These are phyloP conservation scores for Drosophila melanosoma DNA, from an alignment of 2,888 invertebrate genomes.

Conservation along the genomic window DNA sequence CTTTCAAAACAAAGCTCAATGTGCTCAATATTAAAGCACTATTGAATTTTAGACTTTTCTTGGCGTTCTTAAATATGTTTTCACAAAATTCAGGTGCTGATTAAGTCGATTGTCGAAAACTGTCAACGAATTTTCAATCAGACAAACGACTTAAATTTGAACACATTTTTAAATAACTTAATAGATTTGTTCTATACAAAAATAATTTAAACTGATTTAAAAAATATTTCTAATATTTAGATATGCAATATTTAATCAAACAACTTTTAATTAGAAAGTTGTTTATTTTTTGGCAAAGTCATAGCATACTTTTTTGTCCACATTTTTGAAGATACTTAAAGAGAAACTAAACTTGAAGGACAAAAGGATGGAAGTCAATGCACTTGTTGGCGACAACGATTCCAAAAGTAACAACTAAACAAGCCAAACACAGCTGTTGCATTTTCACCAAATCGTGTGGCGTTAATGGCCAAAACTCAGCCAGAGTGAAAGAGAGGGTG, in stretches of 20 bases:
- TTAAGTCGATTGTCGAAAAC: background rate
- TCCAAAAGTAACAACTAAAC: slow-evolving; percentile 13
- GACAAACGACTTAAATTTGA: background rate
- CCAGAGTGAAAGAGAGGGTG: slow-evolving; percentile 1
- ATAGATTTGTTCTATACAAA: background rate
- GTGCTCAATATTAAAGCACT: background rate
- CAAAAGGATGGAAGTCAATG: slow-evolving; percentile 39
- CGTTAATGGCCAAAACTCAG: slow-evolving; percentile 59
- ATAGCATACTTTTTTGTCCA: slow-evolving; percentile 55
- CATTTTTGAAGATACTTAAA: background rate
- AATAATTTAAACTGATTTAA: background rate
- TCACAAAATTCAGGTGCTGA: background rate
- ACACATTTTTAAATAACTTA: background rate
- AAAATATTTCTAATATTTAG: background rate
- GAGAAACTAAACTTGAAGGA: slow-evolving; percentile 24
- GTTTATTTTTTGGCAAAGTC: slow-evolving; percentile 6
- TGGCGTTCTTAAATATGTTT: background rate
- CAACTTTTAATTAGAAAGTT: slow-evolving; percentile 4
- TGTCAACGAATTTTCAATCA: background rate
- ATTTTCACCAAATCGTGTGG: slow-evolving; percentile 32
- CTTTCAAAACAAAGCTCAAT: background rate
- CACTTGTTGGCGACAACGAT: slow-evolving; percentile 34
- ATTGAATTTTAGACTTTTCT: too few species aligned
- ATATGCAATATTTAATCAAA: background rate
- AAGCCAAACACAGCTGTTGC: slow-evolving; percentile 50